These are phyloP conservation scores for Machaerirhynchus nigripectus DNA, from an alignment of 2,113 vertebrate genomes.

Conservation along the genomic window DNA sequence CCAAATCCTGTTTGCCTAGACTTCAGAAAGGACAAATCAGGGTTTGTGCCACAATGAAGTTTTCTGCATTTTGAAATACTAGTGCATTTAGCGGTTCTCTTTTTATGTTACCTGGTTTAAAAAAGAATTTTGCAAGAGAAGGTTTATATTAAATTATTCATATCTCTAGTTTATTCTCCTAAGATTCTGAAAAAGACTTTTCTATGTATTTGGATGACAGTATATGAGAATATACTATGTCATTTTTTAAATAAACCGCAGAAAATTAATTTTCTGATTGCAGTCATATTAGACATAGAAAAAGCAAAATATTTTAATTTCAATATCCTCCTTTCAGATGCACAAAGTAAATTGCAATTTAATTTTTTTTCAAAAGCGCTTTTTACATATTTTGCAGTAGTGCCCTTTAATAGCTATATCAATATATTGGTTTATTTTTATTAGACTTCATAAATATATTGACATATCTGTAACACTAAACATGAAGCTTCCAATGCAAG, in stretches of 20 bases:
- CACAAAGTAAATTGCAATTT: conserved; percentile 7
- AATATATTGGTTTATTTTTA: conserved; percentile 37
- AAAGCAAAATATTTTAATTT: conserved; percentile 47
- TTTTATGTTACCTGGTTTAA: neutral
- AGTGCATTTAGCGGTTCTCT: conserved; percentile 28
- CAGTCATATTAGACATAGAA: neutral
- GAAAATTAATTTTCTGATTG: conserved; percentile 25
- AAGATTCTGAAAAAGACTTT: conserved; percentile 7
- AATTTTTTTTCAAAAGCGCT: neutral
- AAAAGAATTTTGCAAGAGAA: conserved; percentile 63
- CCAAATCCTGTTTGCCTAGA: conserved; percentile 3
- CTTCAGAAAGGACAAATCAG: neutral
- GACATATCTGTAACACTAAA: conserved; percentile 60
- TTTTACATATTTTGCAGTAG: conserved; percentile 12
- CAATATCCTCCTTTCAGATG: conserved; percentile 2
- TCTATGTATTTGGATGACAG: conserved; percentile 53
- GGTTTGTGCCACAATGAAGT: neutral
- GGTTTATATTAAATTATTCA: conserved; percentile 10
- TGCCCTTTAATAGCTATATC: conserved; percentile 24
- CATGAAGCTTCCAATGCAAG: conserved; percentile 60
- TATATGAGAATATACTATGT: conserved; percentile 33
- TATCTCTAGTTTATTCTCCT: conserved; percentile 17
- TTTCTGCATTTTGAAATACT: conserved; percentile 22
- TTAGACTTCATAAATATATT: conserved; percentile 40
- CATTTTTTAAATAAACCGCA: conserved; percentile 14